Evolutionary conservation across 2,888 invertebrate genomes (phyloP), one percentile per base, ranked within the genome.

Genomic region (Eulithis prunata): DNA sequence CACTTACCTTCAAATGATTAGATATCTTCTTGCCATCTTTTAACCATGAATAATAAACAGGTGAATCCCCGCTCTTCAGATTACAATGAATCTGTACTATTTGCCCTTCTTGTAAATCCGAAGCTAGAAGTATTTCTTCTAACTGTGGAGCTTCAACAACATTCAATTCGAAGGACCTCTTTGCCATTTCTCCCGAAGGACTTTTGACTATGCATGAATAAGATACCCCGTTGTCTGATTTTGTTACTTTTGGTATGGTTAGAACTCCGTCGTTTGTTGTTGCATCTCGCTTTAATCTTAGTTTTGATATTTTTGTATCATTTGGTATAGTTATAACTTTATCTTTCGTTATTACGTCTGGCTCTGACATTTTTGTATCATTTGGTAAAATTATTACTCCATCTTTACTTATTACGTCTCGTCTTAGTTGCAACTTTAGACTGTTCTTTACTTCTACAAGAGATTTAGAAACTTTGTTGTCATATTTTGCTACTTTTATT

Each of bases 31-130:
- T 94, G 55, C 94, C 95, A 83, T 96, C 95, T 78, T 96, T 96
- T 78, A 95, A 89, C 96, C 96, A 96, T 8, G 95, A 94, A 76
- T 95, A 96, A 85, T 95, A 95, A 57, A 96, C 95, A 4, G 96
- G 96, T 70, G 95, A 95, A 83, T 96, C 96, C 12, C 96, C 96
- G 63, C 95, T 94, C 74, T 96, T 96, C 63, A 97, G 94, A 75
- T 96, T 96, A 83, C 97, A 97, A 66, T 97, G 96, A 72, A 97
- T 96, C 85, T 97, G 96, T 64, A 97, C 96, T 75, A 97, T 94
- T 82, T 97, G 96, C 55, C 97, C 96, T 91, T 98, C 96, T 88
- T 96, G 96, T 14, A 97, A 93, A 83, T 96, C 96, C 66, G 95
- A 94, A 0, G 97, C 96, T 79, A 98, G 95, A 57, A 95, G 91